These are phyloP conservation scores for Morpho achilles DNA, from an alignment of 2,888 invertebrate genomes.

Conservation along the genomic window DNA sequence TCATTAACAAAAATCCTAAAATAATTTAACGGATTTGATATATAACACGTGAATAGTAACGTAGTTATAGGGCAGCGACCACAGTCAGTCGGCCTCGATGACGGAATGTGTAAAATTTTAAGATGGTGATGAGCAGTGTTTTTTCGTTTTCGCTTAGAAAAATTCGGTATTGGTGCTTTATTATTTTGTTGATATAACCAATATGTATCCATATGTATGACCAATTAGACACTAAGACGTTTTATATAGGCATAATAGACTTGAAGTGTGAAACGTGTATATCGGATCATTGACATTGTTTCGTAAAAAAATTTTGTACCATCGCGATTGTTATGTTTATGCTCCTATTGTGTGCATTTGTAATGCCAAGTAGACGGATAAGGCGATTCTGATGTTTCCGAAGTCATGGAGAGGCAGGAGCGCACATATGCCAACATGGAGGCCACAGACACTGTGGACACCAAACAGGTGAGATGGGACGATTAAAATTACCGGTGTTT, in stretches of 20 bases:
- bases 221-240: slow-evolving; percentile 30
- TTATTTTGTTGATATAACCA: slow-evolving; percentile 37
- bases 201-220: slow-evolving; percentile 45
- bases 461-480: slow-evolving; percentile 80
- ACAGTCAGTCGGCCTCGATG: slow-evolving; percentile 71
- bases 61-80: slow-evolving; percentile 65
- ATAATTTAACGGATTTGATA: too few relatives aligned
- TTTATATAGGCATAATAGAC: slow-evolving; percentile 41
- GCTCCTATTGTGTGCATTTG: slow-evolving; percentile 58
- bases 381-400: slow-evolving; percentile 74
- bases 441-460: slow-evolving; percentile 80
- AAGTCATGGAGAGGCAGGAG: slow-evolving; percentile 71
- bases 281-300: slow-evolving; percentile 75
- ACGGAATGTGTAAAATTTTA: slow-evolving; percentile 77
- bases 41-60: slow-evolving; percentile 43
- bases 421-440: slow-evolving; percentile 80
- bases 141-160: slow-evolving; percentile 48
- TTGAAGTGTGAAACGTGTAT: slow-evolving; percentile 58
- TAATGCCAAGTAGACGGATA: slow-evolving; percentile 56
- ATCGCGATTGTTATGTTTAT: slow-evolving; percentile 74
- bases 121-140: slow-evolving; percentile 75
- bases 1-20: too few relatives aligned
- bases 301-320: slow-evolving; percentile 63
- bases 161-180: slow-evolving; percentile 44
- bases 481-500: slow-evolving; percentile 65